Conservation (phyloP, 2,113 vertebrate species). For the Daboia siamensis region DNA sequence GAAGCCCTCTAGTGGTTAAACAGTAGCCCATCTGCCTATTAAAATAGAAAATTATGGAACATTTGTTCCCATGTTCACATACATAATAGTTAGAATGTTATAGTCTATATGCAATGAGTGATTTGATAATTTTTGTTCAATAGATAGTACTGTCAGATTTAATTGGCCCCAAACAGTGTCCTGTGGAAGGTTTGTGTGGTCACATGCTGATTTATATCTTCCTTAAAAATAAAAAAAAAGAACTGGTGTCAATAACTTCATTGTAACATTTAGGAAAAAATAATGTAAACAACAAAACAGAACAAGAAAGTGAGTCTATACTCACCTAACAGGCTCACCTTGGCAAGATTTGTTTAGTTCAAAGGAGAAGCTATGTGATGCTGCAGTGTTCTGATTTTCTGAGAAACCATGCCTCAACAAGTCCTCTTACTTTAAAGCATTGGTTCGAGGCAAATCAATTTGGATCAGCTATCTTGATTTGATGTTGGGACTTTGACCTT, state of each 20-base stretch:
- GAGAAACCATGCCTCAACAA: not conserved
- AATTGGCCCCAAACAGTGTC: not conserved
- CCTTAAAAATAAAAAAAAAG: not conserved
- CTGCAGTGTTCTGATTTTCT: not conserved
- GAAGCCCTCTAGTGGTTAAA: slow-evolving; percentile 50
- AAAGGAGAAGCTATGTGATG: not conserved
- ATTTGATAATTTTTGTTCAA: not conserved
- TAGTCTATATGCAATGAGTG: not conserved
- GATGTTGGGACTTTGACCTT: not conserved
- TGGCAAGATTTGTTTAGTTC: not conserved
- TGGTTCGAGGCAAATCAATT: not conserved
- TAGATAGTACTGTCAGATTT: not conserved
- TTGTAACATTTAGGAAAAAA: not conserved
- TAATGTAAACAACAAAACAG: not conserved
- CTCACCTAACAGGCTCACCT: not conserved
- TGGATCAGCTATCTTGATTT: not conserved
- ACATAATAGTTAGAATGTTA: not conserved
- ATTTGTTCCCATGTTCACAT: not conserved
- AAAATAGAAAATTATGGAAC: not conserved
- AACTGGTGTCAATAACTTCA: not conserved
- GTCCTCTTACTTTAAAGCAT: not conserved
- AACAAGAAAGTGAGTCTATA: not conserved
- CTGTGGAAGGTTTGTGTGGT: not conserved
- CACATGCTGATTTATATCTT: not conserved
- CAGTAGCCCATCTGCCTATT: not conserved